phyloP scores from a whole-genome alignment of 2,888 invertebrate genomes.

The Syritta pipiens region DNA sequence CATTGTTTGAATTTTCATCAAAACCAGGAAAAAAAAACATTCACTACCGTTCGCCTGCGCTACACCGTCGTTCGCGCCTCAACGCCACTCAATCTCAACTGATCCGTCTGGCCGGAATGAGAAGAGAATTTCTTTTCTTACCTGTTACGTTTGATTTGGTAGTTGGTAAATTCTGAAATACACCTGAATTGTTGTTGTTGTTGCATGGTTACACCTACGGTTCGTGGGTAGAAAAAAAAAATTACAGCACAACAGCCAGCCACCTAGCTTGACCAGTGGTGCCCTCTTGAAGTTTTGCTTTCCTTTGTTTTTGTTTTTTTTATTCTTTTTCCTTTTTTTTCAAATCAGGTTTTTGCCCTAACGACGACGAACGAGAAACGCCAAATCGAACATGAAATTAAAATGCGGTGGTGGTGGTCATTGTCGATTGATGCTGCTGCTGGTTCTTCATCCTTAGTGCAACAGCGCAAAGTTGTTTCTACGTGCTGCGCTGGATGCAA shows the following conservation, averaged over 20 bases:
- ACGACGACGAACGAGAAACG: conserved; percentile 39
- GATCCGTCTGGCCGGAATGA: conserved; percentile 52
- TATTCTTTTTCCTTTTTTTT: conserved; percentile 5
- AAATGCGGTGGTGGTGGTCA: conserved; percentile 46
- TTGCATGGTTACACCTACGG: conserved; percentile 62
- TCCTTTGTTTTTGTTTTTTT: conserved; percentile 27
- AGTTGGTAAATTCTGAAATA: conserved; percentile 34
- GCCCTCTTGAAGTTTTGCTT: conserved; percentile 58
- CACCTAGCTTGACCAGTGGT: conserved; percentile 61
- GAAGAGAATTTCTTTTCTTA: conserved; percentile 52
- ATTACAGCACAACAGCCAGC: background rate
- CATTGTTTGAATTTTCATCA: background rate
- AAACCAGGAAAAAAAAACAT: background rate
- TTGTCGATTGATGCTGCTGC: conserved; percentile 54
- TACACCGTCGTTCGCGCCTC: conserved; percentile 49
- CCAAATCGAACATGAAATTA: conserved; percentile 59
- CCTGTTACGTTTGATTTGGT: conserved; percentile 26
- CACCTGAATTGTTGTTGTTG: conserved; percentile 59
- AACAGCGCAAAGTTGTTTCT: conserved; percentile 7
- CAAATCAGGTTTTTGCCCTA: conserved; percentile 67
- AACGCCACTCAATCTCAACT: conserved; percentile 64
- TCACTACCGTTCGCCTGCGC: background rate
- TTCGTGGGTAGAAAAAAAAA: conserved; percentile 42
- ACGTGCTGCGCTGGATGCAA: conserved; percentile 29
- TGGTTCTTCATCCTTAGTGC: conserved; percentile 5